Evolutionary conservation across 2,888 invertebrate species (phyloP), one percentile per base, ranked within the genome.

Genomic region (Eumerus sabulonum): DNA sequence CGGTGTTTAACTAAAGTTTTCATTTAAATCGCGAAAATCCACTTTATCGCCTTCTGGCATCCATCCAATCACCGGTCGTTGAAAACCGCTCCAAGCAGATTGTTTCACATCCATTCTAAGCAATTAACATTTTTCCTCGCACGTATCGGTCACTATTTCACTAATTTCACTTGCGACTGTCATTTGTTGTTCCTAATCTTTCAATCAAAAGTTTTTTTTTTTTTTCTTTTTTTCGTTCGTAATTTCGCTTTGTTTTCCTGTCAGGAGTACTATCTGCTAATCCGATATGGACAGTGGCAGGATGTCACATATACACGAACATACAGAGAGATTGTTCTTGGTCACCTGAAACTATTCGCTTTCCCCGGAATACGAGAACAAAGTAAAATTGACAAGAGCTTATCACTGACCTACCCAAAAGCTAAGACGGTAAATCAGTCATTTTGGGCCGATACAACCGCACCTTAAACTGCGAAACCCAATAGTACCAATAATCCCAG

Each of bases 21-120:
- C 64, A 60, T 68, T 79, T 68, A 74, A 79, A 64, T 74, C 50
- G 68, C 17, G 40, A 45, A 59, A 54, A 42, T 53, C 59, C 53
- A 44, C 38, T 45, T 68, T 47, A 53, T 48, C 42, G 38, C 1
- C 11, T 19, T 64, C 59, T 74, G 79, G 79, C 74, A 54, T 42
- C 42, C 40, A 36, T 68, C 79, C 79, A 79, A 73, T 73, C 53
- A 53, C 47, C 19, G 13, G 18, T 7, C 7, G 27, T 27, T 27
- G 27, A 27, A 27, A 27, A 27, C 7, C 27, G 2, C 27, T 4
- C 27, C 27, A 27, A 27, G 27, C 27, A 2, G 27, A 27, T n/a
- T n/a, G n/a, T 73, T 73, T 48, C 27, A 19, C 56, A 56, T 62
- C 67, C 51, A 68, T 77, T 73, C 73, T 77, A 63, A 73, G 67